phyloP scores from a whole-genome alignment of 64 coral and sea anemone genomes.

The Anthopleura sola region DNA sequence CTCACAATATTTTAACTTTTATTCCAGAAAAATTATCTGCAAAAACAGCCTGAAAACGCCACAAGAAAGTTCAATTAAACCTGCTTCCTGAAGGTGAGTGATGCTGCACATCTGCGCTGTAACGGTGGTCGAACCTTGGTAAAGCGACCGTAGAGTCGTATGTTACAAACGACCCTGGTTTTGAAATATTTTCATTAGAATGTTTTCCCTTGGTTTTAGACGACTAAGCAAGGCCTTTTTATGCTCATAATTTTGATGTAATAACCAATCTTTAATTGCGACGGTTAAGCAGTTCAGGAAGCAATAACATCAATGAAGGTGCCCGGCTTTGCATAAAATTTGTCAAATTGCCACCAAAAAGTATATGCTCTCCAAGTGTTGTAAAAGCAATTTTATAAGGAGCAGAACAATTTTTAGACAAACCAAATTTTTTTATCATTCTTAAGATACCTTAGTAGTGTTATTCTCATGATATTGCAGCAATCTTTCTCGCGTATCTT shows the following conservation, averaged over 20 bases:
- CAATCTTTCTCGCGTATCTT: neutral
- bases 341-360: too few relatives aligned
- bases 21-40: neutral
- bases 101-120: neutral
- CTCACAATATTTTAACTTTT: neutral
- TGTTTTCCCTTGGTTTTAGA: too few relatives aligned
- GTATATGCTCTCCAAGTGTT: too few relatives aligned
- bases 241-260: neutral
- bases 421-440: neutral
- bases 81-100: constrained; percentile 4
- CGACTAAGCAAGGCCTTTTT: neutral
- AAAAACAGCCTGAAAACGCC: neutral
- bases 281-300: neutral
- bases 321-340: too few relatives aligned
- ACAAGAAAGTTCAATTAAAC: neutral
- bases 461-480: neutral
- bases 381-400: too few relatives aligned
- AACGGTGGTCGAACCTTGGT: neutral
- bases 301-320: too few relatives aligned
- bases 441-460: neutral
- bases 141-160: neutral
- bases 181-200: too few relatives aligned
- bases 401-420: too few relatives aligned
- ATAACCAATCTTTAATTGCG: neutral
- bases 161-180: neutral